Percentiles rank a stretch among this genome's conserved stretches.
phyloP scores from a whole-genome alignment of 2,797 vertebrate genomes.

The Hippocampus kuda region DNA sequence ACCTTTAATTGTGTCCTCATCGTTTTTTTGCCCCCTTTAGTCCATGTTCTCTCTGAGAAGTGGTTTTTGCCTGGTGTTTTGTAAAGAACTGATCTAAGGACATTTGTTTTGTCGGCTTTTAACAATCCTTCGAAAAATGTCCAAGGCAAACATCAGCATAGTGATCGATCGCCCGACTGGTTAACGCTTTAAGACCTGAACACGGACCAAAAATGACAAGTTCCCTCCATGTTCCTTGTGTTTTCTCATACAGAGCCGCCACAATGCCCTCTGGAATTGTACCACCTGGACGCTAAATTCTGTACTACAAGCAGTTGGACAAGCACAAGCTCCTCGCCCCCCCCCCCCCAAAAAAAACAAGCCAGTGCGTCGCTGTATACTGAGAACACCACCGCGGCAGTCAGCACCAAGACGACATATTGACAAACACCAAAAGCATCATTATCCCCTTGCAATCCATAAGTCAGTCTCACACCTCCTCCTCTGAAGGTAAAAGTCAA shows the following conservation, averaged over 20 bases:
- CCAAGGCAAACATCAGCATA: no score
- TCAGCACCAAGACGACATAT: background rate
- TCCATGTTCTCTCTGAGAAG: no score
- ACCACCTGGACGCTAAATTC: background rate
- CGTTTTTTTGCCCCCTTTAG: no score
- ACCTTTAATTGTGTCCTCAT: no score
- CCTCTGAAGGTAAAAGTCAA: conserved; percentile 15
- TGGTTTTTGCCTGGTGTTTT: no score
- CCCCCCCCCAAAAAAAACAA: background rate
- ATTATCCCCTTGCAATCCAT: background rate
- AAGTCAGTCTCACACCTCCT: background rate
- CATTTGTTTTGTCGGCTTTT: no score
- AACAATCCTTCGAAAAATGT: no score
- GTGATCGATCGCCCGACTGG: no score
- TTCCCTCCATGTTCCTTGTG: background rate
- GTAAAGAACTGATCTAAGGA: no score
- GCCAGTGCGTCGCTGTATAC: background rate
- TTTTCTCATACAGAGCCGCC: background rate
- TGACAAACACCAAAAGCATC: background rate
- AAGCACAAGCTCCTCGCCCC: background rate
- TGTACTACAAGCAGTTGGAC: background rate
- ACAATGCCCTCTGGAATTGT: background rate
- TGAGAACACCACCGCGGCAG: background rate
- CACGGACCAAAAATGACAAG: background rate
- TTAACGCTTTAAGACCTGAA: background rate